Conservation (phyloP, 2,113 vertebrate species). For the Gymnorhina tibicen region DNA sequence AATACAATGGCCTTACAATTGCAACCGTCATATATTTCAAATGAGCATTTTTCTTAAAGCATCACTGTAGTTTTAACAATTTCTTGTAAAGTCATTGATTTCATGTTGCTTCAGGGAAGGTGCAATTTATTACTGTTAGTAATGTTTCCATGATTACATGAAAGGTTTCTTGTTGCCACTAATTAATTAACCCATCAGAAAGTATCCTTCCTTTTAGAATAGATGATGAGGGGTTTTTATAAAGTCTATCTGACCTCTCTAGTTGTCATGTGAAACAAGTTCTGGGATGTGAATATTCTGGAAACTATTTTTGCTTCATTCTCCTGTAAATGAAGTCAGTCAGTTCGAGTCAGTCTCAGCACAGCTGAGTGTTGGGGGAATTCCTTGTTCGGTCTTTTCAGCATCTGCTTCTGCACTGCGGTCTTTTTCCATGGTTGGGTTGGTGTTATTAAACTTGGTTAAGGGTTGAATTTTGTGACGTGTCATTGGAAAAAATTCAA, state of each 20-base stretch:
- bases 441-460: neutral
- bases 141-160: neutral
- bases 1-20: neutral
- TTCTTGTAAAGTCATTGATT: conserved; percentile 33
- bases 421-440: neutral
- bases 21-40: neutral
- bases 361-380: neutral
- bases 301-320: neutral
- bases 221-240: neutral
- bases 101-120: neutral
- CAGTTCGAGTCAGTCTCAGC: neutral
- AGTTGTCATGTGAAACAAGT: neutral
- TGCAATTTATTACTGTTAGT: conserved; percentile 1
- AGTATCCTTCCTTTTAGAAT: neutral
- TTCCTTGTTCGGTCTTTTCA: neutral
- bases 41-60: neutral
- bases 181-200: conserved; percentile 27
- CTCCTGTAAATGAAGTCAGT: neutral
- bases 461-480: neutral
- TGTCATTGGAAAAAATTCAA: neutral
- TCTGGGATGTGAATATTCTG: neutral
- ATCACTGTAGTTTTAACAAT: neutral
- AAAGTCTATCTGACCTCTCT: neutral
- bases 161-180: neutral
- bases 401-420: neutral